Conservation (phyloP, 2,113 vertebrate genomes). For the Sceloporus undulatus region DNA sequence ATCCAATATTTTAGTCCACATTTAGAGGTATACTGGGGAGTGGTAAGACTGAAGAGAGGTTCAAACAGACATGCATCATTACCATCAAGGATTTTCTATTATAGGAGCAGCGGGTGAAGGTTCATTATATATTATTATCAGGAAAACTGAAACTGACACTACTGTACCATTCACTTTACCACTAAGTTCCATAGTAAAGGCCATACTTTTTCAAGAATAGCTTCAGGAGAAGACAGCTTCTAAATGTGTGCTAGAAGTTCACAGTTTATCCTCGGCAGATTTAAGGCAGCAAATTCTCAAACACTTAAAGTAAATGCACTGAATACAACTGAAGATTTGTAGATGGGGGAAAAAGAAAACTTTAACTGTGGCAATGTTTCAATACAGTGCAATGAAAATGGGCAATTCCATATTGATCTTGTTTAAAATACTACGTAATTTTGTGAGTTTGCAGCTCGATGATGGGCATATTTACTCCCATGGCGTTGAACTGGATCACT, state of each 20-base stretch:
- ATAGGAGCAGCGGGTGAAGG: neutral
- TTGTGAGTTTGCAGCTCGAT: neutral
- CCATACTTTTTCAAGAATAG: neutral
- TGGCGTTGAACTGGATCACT: neutral
- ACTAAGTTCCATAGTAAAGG: neutral
- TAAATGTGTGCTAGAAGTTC: neutral
- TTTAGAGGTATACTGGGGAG: neutral
- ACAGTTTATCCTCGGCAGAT: rapidly evolving
- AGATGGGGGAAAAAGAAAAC: neutral
- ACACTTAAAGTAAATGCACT: neutral
- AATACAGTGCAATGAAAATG: neutral
- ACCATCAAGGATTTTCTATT: neutral
- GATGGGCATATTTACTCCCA: neutral
- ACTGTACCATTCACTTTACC: neutral
- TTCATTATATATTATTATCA: neutral
- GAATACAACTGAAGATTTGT: neutral
- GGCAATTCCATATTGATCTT: too few relatives aligned
- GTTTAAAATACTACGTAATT: neutral
- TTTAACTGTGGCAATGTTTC: neutral
- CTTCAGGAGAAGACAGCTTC: neutral
- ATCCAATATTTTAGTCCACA: neutral
- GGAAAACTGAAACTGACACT: neutral
- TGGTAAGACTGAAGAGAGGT: neutral
- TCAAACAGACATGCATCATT: neutral
- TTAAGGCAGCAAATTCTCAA: neutral